A percentile compares a stretch with the other conserved stretches of the same genome.
Evolutionary conservation across 2,113 vertebrate species (phyloP).

Genomic region (Martes martes): DNA sequence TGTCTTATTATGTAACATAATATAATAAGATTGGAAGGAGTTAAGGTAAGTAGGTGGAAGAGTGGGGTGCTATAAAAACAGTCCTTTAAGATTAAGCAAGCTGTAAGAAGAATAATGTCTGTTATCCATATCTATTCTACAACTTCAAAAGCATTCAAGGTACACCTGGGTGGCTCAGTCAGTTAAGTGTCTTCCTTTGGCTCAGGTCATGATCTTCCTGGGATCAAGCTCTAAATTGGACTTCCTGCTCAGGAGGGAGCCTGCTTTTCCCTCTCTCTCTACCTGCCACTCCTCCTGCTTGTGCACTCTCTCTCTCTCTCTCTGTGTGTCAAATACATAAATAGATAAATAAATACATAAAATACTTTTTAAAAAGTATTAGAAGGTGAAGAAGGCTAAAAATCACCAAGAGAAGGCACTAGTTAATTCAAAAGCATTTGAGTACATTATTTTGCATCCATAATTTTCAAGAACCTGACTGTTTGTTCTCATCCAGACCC

Average conservation of each 20-base stretch:
- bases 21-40: not conserved
- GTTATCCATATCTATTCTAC: not conserved
- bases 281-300: too few species aligned
- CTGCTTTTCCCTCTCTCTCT: too few species aligned
- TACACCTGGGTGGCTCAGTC: too few species aligned
- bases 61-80: too few species aligned
- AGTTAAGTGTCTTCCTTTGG: too few species aligned
- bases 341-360: not conserved
- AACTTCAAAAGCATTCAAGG: not conserved
- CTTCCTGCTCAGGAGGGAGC: too few species aligned
- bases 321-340: too few species aligned
- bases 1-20: not conserved
- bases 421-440: not conserved
- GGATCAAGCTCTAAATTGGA: too few species aligned
- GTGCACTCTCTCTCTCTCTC: too few species aligned
- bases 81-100: not conserved
- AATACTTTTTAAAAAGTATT: not conserved
- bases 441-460: too few species aligned
- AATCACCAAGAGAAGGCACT: not conserved
- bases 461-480: not conserved
- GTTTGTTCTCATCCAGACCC: not conserved
- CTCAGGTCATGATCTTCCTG: too few species aligned
- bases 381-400: not conserved
- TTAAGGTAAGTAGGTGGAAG: not conserved
- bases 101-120: not conserved